Base-by-base conservation (phyloP, 2,888 invertebrate genomes). In the Fissipunctia ypsillon region DNA sequence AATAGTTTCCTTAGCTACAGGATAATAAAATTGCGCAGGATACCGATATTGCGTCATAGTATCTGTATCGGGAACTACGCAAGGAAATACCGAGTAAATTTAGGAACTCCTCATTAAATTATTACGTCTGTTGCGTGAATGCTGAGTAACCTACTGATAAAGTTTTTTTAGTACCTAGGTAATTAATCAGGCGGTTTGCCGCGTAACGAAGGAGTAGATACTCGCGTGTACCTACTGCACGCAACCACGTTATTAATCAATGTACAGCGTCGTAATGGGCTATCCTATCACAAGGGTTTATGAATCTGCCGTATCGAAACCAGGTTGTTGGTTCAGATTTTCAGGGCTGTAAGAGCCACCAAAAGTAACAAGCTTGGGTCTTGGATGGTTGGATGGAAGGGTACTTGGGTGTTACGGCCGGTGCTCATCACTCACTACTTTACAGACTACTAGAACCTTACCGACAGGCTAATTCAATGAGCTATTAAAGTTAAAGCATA, bases 1-100 rank as follows among this genome's bases (percentile, higher is more conserved):
- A n/a, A 28, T 0, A 19, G 35, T 80, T 80, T 78, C 80, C 80
- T 72, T 78, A 60, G 79, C 22, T 78, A 72, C 79, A 41, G 54
- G 4, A 1, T 38, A 43, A 56, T 65, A 48, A 50, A 41, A 25
- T 9, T 50, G 16, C 35, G 22, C 43, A 31, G 50, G 45, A 65
- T 45, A 38, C 31, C 10, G 16, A 9, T 25, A 5, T 61, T 66
- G 14, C 60, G 65, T 74, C 70, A 74, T 35, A 7, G 3, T 28
- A 59, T 31, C 25, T 1, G n/a, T 38, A 45, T 28, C 25, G 9
- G 28, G 31, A 28, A 56, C 22, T 16, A 22, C 25, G 64, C 43
- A 56, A 69, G 64, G 78, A 81, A 81, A 64, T 50, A 80, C 22
- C 9, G 5, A 7, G 2, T 22, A 14, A 38, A 52, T 69, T 50